These are phyloP conservation scores for Alauda arvensis DNA, from an alignment of 2,797 vertebrate species.

Conservation along the genomic window DNA sequence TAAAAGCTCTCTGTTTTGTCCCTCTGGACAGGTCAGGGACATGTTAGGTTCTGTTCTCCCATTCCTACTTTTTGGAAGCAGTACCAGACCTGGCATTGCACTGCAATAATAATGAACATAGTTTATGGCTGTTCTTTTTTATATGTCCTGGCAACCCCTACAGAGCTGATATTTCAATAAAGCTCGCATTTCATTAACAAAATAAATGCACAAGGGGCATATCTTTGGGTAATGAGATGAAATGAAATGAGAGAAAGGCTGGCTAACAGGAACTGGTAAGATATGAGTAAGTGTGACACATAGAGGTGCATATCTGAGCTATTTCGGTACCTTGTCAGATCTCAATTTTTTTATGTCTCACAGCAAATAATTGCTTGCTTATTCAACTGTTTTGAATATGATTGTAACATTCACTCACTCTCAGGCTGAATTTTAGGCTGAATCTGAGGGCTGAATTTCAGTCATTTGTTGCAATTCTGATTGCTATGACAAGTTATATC, in stretches of 20 bases:
- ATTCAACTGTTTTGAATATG: background rate
- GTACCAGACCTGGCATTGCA: slow-evolving; percentile 6
- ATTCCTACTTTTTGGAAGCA: slow-evolving; percentile 31
- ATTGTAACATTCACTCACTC: background rate
- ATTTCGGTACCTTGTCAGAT: slow-evolving; percentile 3
- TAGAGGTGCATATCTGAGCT: background rate
- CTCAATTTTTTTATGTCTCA: slow-evolving; percentile 3
- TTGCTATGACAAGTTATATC: slow-evolving; percentile 6
- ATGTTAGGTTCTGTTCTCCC: slow-evolving; percentile 49
- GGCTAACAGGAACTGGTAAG: background rate
- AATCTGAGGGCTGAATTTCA: background rate
- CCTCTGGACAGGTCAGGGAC: slow-evolving; percentile 68
- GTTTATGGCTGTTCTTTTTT: slow-evolving; percentile 38
- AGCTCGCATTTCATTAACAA: slow-evolving; percentile 41
- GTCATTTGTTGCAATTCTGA: background rate
- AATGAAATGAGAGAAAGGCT: slow-evolving; percentile 17
- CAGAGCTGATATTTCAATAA: slow-evolving; percentile 22
- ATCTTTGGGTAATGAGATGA: slow-evolving; percentile 14
- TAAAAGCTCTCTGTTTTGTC: slow-evolving; percentile 71
- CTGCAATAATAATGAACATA: slow-evolving; percentile 28
- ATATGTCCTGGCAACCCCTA: slow-evolving; percentile 28
- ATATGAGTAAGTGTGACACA: background rate
- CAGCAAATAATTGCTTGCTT: background rate
- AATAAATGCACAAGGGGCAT: background rate
- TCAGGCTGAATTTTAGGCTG: background rate